These are phyloP conservation scores for Lamellibrachia satsuma DNA, from an alignment of 2,888 invertebrate genomes.

Conservation along the genomic window DNA sequence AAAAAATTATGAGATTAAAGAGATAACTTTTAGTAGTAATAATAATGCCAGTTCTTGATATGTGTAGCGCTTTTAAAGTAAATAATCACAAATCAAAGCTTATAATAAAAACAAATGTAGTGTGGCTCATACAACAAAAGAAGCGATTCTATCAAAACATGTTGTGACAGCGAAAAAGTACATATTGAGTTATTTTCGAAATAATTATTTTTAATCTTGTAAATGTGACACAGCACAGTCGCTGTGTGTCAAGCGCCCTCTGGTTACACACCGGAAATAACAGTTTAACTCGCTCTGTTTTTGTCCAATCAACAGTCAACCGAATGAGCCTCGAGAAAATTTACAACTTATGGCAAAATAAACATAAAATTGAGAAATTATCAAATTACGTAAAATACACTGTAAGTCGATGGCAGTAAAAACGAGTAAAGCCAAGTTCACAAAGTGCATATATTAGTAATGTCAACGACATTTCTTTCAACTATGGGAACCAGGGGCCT, in stretches of 20 bases:
- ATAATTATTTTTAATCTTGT: not conserved
- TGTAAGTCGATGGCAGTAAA: not conserved
- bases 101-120: too few species aligned
- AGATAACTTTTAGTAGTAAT: too few species aligned
- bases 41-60: too few species aligned
- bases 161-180: too few species aligned
- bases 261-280: not conserved
- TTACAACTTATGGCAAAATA: not conserved
- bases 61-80: too few species aligned
- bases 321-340: not conserved
- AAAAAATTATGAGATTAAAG: too few species aligned
- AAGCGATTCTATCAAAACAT: too few species aligned
- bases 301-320: not conserved
- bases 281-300: not conserved
- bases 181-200: too few species aligned
- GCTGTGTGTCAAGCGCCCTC: not conserved
- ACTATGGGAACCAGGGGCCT: too few species aligned
- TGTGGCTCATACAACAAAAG: too few species aligned
- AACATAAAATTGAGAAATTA: not conserved
- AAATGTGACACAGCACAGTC: not conserved
- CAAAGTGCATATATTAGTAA: not conserved
- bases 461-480: too few species aligned
- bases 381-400: not conserved
- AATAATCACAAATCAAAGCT: too few species aligned
- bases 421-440: not conserved